Evolutionary conservation across 1,140 invertebrate genomes (phyloP), one percentile per base, ranked within the genome.

Genomic region (Bombus consobrinus): DNA sequence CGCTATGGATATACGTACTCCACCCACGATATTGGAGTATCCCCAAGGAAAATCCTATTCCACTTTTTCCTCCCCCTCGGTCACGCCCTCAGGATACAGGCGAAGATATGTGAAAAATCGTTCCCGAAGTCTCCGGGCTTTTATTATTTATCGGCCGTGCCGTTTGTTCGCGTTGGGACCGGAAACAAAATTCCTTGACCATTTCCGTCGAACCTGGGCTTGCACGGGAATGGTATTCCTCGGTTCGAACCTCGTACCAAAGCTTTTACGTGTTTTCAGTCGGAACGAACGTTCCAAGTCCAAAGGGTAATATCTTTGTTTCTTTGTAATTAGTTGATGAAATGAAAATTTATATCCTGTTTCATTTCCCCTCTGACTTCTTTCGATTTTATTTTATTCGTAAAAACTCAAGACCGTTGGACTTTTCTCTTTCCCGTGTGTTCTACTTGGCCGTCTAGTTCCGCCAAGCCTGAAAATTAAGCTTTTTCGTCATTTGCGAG

Each of bases 1-100:
- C 80, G 81, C 80, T 84, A 90, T 90, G 84, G 90, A 92, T 92
- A 91, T 91, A 92, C 87, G 90, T 91, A 89, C 90, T 91, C 90
- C 82, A 89, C 81, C 82, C 88, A 81, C 90, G 90, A 91, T 91
- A 91, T 89, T 89, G 90, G 88, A 91, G 88, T 91, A 91, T 91
- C 90, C 89, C 90, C 86, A 89, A 91, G 89, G 90, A 91, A 91
- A 91, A 90, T 90, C 90, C 90, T 88, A 91, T 91, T 91, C 89
- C 85, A 88, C 90, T 91, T 87, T 89, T 87, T 81, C 72, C 85
- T 34, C 37, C 68, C 68, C 32, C 69, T n/a, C 76, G 76, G 71
- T 57, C 47, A 76, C 78, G 87, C 83, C 79, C 77, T 39, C 75
- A 32, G 90, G 88, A 91, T 90, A 83, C 81, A 79, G 79, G 89